Evolutionary conservation across 2,113 vertebrate genomes (phyloP), one percentile per base, ranked within the genome.

Genomic region (Mobula hypostoma): DNA sequence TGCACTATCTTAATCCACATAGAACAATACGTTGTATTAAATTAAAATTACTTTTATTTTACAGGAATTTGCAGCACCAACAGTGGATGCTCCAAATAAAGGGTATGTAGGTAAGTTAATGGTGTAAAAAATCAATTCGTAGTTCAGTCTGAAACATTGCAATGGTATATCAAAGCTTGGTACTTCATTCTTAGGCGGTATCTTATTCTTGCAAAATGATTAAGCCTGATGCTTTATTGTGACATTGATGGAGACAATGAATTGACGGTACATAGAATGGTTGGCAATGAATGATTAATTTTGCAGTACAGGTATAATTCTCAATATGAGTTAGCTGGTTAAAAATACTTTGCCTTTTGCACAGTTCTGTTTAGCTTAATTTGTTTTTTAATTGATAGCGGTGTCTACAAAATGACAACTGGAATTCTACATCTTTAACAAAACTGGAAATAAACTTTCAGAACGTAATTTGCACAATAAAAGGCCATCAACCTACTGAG

Each of bases 91-190:
- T 40, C 97, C 97, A n/a, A 96, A 97, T 95, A 98, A 98, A 96
- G 99, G 99, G 68, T 99, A 98, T 95, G 96, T 99, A 9, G 98
- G 99, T 99, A 96, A 97, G 98, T 94, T 95, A 94, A 27, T 83
- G 78, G 40, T 74, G 90, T 11, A 79, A 11, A 21, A 1, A 32
- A 94, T 66, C 9, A 40, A 29, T 4, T 7, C 14, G 68, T 32
- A 90, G 19, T 88, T 79, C 74, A 92, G 0, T 79, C 9, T 21
- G 58, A 80, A n/a, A 78, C 24, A 94, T 58, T 92, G 27, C 11
- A 14, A 68, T 94, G 17, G 58, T 93, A 56, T 83, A 72, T 0
- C 15, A 5, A 32, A 91, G 27, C 29, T 91, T 5, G 2, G 19
- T 11, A 78, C 12, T 72, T 94, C 5, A 94, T 77, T 40, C 66